A percentile compares a stretch with the other conserved stretches of the same genome.
phyloP scores from a whole-genome alignment of 2,797 vertebrate genomes.

The Eulemur rubriventer region DNA sequence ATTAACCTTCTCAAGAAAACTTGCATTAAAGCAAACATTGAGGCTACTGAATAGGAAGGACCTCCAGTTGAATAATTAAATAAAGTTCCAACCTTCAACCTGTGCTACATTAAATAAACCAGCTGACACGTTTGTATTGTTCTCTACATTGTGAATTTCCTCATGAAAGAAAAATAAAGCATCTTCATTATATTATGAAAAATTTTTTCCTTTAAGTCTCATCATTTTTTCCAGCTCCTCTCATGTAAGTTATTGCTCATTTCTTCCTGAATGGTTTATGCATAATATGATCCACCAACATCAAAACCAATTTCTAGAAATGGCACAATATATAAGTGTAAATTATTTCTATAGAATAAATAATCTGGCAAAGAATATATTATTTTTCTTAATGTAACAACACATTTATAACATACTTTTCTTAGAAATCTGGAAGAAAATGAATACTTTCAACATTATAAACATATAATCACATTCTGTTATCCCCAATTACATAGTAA shows the following conservation, averaged over 20 bases:
- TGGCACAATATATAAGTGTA: background rate
- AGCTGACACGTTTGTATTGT: background rate
- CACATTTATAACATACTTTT: constrained; percentile 16
- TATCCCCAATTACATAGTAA: constrained; percentile 59
- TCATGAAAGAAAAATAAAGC: background rate
- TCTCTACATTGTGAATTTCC: background rate
- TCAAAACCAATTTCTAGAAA: background rate
- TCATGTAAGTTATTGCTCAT: background rate
- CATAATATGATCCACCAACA: background rate
- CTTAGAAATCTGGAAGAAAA: constrained; percentile 49
- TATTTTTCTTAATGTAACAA: constrained; percentile 40
- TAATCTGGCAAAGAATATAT: background rate
- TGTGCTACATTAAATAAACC: background rate
- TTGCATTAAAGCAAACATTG: background rate
- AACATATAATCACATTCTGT: constrained; percentile 67
- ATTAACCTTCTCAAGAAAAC: constrained; percentile 19
- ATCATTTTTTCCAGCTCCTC: background rate
- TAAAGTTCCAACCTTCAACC: background rate
- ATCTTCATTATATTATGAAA: background rate
- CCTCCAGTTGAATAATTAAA: background rate
- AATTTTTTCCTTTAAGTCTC: background rate
- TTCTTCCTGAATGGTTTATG: background rate
- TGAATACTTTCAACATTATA: constrained; percentile 57
- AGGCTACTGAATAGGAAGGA: background rate
- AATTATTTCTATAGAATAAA: background rate